A percentile compares a stretch with the other conserved stretches of the same genome.
Conservation (phyloP, 2,113 vertebrate species). For the Urocynchramus pylzowi region DNA sequence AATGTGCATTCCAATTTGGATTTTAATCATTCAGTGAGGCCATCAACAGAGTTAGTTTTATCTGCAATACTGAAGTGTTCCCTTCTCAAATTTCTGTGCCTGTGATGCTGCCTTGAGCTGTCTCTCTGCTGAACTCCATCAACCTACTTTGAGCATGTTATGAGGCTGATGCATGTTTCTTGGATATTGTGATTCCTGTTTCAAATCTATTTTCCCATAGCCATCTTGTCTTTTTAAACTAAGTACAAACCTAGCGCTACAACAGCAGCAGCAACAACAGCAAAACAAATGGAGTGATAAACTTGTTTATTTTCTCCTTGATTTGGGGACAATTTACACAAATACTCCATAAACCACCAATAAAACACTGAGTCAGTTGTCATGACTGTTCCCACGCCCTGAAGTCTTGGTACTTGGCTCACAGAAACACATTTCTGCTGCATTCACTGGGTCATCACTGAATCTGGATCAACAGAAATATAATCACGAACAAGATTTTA, state of each 20-base stretch:
- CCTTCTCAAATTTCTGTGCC: background rate
- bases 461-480: background rate
- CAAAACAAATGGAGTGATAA: background rate
- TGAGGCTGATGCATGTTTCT: background rate
- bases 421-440: background rate
- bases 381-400: rapidly evolving
- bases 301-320: background rate
- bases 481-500: rapidly evolving
- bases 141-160: background rate
- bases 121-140: background rate
- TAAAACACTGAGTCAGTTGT: background rate
- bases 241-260: background rate
- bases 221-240: background rate
- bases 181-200: background rate
- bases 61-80: rapidly evolving
- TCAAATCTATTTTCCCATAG: background rate
- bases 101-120: background rate
- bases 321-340: background rate
- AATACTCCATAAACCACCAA: background rate
- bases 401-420: background rate
- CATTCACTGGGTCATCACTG: background rate
- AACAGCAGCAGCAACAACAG: background rate
- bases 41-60: background rate
- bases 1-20: background rate
- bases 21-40: background rate